phyloP scores from a whole-genome alignment of 2,888 invertebrate genomes.

The Synergus laeviventris region DNA sequence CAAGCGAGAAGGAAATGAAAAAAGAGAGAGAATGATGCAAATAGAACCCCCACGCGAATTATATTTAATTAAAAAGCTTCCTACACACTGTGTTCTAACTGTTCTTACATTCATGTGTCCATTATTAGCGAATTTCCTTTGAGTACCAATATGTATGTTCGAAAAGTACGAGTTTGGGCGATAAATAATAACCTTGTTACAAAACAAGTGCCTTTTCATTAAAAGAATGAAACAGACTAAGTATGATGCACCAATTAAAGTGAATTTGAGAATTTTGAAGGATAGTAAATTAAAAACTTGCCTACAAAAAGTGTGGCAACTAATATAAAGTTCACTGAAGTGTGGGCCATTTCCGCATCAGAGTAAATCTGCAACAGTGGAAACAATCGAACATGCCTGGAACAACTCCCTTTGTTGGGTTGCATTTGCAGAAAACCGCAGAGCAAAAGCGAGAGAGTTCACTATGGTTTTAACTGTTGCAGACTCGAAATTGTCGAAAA shows the following conservation, averaged over 20 bases:
- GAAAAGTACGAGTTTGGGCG: no score
- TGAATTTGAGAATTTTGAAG: not conserved
- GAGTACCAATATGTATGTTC: no score
- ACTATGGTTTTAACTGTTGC: conserved; percentile 24
- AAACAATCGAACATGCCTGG: conserved; percentile 39
- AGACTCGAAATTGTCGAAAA: conserved; percentile 31
- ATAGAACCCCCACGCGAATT: conserved; percentile 56
- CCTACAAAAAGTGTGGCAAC: not conserved
- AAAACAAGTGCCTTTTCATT: no score
- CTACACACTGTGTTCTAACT: conserved; percentile 46
- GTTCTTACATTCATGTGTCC: not conserved
- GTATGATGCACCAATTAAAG: not conserved
- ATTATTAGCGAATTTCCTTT: not conserved
- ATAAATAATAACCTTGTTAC: no score
- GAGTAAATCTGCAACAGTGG: conserved; percentile 17
- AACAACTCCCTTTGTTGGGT: conserved; percentile 30
- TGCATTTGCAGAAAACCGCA: conserved; percentile 27
- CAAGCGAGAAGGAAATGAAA: conserved; percentile 40
- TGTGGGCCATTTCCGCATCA: conserved; percentile 20
- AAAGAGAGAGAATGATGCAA: conserved; percentile 45
- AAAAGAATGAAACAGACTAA: no score
- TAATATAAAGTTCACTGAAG: not conserved
- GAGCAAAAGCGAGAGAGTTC: conserved; percentile 37
- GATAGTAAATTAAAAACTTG: not conserved
- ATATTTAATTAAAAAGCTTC: conserved; percentile 71